Percentiles rank a stretch among this genome's conserved stretches.
These are phyloP conservation scores for Fragum whitleyi DNA, from an alignment of 2,888 invertebrate genomes.

Conservation along the genomic window DNA sequence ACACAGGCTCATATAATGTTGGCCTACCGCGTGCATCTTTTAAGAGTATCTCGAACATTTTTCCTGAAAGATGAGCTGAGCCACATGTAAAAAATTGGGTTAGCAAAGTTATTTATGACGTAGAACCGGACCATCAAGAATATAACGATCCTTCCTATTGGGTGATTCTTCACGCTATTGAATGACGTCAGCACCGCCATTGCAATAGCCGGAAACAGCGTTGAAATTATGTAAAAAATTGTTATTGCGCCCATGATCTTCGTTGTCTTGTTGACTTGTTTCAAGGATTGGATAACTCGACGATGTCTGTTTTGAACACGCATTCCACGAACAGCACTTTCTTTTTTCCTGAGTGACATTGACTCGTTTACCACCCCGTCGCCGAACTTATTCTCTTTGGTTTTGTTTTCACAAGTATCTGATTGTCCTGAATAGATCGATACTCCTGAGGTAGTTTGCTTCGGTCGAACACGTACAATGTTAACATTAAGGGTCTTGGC, in stretches of 20 bases:
- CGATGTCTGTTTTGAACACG: not conserved
- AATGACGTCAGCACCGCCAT: not conserved
- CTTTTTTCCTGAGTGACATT: not conserved
- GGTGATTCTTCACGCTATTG: not conserved
- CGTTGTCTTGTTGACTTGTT: slow-evolving; percentile 1
- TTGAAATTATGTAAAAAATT: not conserved
- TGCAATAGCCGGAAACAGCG: not conserved
- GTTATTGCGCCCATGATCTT: slow-evolving; percentile 10
- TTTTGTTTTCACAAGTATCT: not conserved
- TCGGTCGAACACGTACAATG: not conserved
- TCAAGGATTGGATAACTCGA: not conserved
- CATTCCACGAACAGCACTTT: not conserved
- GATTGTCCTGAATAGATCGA: not conserved
- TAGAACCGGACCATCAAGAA: not conserved
- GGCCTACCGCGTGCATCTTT: too few relatives aligned
- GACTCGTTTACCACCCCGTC: not conserved
- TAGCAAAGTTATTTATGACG: not conserved
- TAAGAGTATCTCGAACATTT: not conserved
- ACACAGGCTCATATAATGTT: too few relatives aligned
- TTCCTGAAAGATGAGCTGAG: slow-evolving; percentile 6
- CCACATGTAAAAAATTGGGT: slow-evolving; percentile 4
- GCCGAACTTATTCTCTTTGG: not conserved
- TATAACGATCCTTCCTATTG: not conserved
- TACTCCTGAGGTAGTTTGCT: not conserved
- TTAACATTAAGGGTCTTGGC: not conserved